phyloP scores from a whole-genome alignment of 1,140 invertebrate species.

The Drosophila mauritiana region DNA sequence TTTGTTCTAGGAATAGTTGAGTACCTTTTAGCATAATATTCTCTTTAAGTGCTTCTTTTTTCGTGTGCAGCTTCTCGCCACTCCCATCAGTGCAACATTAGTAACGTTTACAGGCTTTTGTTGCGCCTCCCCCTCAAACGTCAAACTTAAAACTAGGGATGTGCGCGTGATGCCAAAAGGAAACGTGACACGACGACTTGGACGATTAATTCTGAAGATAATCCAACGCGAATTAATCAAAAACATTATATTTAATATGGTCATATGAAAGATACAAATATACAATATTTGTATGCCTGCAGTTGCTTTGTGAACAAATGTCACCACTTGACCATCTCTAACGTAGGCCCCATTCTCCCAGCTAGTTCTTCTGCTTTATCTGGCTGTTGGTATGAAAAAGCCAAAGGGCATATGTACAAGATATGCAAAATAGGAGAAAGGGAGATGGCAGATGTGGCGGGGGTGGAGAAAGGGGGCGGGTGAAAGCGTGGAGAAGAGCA shows the following conservation, averaged over 20 bases:
- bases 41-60: background rate
- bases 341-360: background rate
- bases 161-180: background rate
- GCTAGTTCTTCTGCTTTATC: conserved; percentile 5
- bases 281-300: too few species aligned
- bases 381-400: conserved; percentile 42
- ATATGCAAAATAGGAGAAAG: conserved; percentile 53
- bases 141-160: background rate
- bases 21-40: too few species aligned
- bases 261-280: too few species aligned
- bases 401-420: conserved; percentile 65
- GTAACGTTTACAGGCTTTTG: conserved; percentile 64
- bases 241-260: too few species aligned
- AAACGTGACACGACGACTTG: background rate
- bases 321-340: background rate
- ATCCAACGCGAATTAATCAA: too few species aligned
- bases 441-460: conserved; percentile 6
- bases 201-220: too few species aligned
- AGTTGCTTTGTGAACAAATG: too few species aligned
- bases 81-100: conserved; percentile 57
- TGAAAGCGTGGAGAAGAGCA: conserved; percentile 20
- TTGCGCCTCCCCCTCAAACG: conserved; percentile 31
- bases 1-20: too few species aligned
- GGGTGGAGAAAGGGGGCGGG: background rate
- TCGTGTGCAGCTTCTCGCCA: conserved; percentile 3